These are phyloP conservation scores for Clarias macrocephalus DNA, from an alignment of 2,113 vertebrate genomes.

Conservation along the genomic window DNA sequence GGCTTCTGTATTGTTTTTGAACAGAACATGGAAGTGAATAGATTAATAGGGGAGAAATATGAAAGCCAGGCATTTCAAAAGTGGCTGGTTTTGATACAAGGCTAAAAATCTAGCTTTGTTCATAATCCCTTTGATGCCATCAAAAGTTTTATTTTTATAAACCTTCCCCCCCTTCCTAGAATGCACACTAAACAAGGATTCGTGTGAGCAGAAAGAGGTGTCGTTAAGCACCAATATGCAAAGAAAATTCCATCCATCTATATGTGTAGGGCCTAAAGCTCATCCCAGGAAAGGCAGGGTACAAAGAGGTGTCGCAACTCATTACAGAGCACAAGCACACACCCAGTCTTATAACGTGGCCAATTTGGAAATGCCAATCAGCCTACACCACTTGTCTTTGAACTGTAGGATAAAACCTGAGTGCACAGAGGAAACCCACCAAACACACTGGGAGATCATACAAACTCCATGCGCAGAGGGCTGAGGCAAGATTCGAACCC, in stretches of 20 bases:
- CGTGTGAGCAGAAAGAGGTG: neutral
- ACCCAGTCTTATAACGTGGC: too few relatives aligned
- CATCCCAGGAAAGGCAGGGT: too few relatives aligned
- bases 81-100: constrained; percentile 41
- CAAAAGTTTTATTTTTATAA: constrained; percentile 42
- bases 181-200: constrained; percentile 25
- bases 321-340: too few relatives aligned
- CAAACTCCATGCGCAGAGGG: too few relatives aligned
- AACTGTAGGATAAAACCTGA: too few relatives aligned
- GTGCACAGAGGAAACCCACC: too few relatives aligned
- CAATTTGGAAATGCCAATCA: too few relatives aligned
- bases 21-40: constrained; percentile 52
- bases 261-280: neutral
- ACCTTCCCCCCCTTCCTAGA: constrained; percentile 3
- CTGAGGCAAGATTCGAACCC: too few relatives aligned
- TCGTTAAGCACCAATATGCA: neutral
- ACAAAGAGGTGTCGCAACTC: too few relatives aligned
- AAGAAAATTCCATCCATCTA: neutral
- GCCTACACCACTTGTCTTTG: too few relatives aligned
- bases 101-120: constrained; percentile 55
- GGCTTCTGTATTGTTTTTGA: constrained; percentile 51
- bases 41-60: constrained; percentile 55
- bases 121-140: constrained; percentile 51
- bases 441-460: too few relatives aligned
- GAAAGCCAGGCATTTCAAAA: constrained; percentile 55